phyloP scores from a whole-genome alignment of 2,888 invertebrate species.

The Ephialtes manifestator region DNA sequence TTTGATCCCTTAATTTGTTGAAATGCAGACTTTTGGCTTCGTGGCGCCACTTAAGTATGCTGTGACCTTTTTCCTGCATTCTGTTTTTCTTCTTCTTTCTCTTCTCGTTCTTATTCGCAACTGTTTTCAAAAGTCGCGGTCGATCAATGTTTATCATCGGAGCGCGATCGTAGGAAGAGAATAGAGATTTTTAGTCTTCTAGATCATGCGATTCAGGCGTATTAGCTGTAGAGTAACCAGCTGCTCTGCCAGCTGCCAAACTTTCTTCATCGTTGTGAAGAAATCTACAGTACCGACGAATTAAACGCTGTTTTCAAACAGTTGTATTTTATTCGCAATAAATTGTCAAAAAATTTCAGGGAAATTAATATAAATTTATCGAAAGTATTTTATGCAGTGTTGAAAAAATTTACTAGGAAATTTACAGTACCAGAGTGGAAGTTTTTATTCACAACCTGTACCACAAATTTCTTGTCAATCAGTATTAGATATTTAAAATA shows the following conservation, averaged over 20 bases:
- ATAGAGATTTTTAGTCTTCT: conserved; percentile 8
- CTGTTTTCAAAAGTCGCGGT: conserved; percentile 35
- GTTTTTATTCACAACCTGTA: no score
- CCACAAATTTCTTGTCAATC: no score
- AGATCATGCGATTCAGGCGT: conserved; percentile 28
- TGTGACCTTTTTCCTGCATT: conserved; percentile 53
- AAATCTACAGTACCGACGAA: conserved; percentile 53
- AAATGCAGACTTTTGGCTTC: not conserved
- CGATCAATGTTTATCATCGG: conserved; percentile 53
- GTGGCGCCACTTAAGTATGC: conserved; percentile 28
- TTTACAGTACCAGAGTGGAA: no score
- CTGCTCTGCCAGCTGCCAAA: conserved; percentile 62
- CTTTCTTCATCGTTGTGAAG: conserved; percentile 14
- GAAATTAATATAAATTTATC: no score
- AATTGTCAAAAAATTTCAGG: no score
- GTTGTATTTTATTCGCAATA: not conserved
- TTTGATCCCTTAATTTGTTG: no score
- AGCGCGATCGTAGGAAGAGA: conserved; percentile 17
- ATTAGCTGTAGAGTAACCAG: conserved; percentile 22
- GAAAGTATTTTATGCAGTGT: no score
- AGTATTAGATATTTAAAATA: no score
- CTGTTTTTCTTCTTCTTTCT: conserved; percentile 27
- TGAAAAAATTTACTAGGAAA: no score
- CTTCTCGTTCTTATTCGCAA: not conserved
- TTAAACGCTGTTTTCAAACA: not conserved